A percentile compares a stretch with the other conserved stretches of the same genome.
Evolutionary conservation across 2,888 invertebrate species (phyloP).

Genomic region (Thera obeliscata): DNA sequence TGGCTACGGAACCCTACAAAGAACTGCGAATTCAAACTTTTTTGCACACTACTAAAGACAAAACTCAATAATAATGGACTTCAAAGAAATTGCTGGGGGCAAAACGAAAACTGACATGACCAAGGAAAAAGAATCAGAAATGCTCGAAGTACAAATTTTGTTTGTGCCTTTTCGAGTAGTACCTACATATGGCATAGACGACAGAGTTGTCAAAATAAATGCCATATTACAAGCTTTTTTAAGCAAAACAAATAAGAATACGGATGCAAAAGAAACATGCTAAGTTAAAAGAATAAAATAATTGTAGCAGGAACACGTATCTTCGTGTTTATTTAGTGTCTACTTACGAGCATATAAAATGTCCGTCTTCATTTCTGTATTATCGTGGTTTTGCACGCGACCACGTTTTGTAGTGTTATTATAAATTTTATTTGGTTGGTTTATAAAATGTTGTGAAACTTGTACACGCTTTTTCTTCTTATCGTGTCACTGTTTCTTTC

Average conservation of each 20-base stretch:
- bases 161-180: too few relatives aligned
- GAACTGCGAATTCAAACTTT: too few relatives aligned
- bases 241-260: not conserved
- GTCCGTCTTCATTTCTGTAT: slow-evolving; percentile 53
- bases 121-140: too few relatives aligned
- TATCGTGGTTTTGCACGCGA: slow-evolving; percentile 57
- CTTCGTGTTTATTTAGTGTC: slow-evolving; percentile 46
- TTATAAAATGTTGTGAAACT: slow-evolving; percentile 18
- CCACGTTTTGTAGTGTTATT: slow-evolving; percentile 24
- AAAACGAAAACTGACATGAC: too few relatives aligned
- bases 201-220: too few relatives aligned
- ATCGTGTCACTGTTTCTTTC: not conserved
- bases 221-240: too few relatives aligned
- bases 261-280: not conserved
- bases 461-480: not conserved
- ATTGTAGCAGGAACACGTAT: slow-evolving; percentile 35
- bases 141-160: too few relatives aligned
- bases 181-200: too few relatives aligned
- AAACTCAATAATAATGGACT: too few relatives aligned
- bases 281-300: slow-evolving; percentile 18
- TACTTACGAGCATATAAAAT: slow-evolving; percentile 44
- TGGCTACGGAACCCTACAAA: too few relatives aligned
- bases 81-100: too few relatives aligned
- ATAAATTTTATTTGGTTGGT: slow-evolving; percentile 14
- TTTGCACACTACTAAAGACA: too few relatives aligned